phyloP scores from a whole-genome alignment of 2,113 vertebrate genomes.

The Myodes glareolus region DNA sequence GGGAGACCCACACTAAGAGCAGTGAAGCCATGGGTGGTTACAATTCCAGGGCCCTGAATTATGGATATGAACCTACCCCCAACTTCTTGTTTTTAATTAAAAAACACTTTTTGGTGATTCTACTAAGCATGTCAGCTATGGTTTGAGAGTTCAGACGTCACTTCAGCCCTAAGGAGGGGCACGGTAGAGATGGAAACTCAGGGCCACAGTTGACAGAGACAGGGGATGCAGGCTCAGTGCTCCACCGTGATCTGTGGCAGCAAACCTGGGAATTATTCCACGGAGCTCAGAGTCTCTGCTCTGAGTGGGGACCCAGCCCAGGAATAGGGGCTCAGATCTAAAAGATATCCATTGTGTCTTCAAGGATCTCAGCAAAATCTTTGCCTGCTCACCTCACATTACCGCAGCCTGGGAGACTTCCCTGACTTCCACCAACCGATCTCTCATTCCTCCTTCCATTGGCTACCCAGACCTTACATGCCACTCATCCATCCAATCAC shows the following conservation, averaged over 20 bases:
- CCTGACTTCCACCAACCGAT: no score
- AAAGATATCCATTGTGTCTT: neutral
- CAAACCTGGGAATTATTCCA: neutral
- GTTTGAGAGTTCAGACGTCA: neutral
- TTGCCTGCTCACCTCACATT: neutral
- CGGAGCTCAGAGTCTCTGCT: neutral
- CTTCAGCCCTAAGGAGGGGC: neutral
- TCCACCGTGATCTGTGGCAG: no score
- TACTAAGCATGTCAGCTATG: slow-evolving; percentile 12
- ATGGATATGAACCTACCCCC: slow-evolving; percentile 51
- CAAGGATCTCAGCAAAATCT: neutral
- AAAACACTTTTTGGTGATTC: slow-evolving; percentile 67
- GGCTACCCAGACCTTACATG: neutral
- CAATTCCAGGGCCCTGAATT: neutral
- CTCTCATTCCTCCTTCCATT: neutral
- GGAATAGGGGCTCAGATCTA: neutral
- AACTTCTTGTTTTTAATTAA: slow-evolving; percentile 71
- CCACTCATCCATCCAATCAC: neutral
- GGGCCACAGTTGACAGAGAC: neutral
- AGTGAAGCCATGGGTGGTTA: neutral
- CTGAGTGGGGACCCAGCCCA: neutral
- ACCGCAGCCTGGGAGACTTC: neutral
- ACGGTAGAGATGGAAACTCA: neutral
- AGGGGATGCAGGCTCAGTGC: neutral
- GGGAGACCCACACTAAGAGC: neutral